phyloP scores from a whole-genome alignment of 2,888 invertebrate species.

The Plagiodera versicolora region DNA sequence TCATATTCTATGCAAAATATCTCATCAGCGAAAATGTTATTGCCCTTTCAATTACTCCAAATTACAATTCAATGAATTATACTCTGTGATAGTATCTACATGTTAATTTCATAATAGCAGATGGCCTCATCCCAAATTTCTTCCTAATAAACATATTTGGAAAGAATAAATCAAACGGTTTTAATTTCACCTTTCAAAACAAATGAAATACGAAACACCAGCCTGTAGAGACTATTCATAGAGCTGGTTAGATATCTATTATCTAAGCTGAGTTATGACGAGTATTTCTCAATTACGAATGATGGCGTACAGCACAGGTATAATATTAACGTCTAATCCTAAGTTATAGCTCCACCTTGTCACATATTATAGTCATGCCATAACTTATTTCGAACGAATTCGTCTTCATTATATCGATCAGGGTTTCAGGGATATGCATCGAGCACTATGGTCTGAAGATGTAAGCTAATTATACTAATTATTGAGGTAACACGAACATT shows the following conservation, averaged over 20 bases:
- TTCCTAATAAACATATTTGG: neutral
- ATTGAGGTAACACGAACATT: no score
- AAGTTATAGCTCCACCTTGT: neutral
- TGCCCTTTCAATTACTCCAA: neutral
- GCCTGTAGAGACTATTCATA: neutral
- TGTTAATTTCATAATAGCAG: neutral
- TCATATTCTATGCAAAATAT: no score
- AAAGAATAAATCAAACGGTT: neutral
- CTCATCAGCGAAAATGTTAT: no score
- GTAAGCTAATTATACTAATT: neutral
- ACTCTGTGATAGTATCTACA: neutral
- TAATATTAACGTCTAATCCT: neutral
- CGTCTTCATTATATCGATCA: neutral
- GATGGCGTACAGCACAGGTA: neutral
- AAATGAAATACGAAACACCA: neutral
- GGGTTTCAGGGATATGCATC: neutral
- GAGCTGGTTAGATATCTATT: slow-evolving; percentile 8
- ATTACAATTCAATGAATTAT: neutral
- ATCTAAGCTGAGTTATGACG: slow-evolving; percentile 4
- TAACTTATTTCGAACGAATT: neutral
- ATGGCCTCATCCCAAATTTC: neutral
- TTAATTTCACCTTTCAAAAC: neutral
- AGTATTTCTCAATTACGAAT: slow-evolving; percentile 12
- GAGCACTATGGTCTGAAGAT: neutral
- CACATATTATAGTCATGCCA: neutral